Percentiles rank a stretch among this genome's conserved stretches.
Conservation (phyloP, 2,797 vertebrate genomes). For the Scolopax bukidnonensis region DNA sequence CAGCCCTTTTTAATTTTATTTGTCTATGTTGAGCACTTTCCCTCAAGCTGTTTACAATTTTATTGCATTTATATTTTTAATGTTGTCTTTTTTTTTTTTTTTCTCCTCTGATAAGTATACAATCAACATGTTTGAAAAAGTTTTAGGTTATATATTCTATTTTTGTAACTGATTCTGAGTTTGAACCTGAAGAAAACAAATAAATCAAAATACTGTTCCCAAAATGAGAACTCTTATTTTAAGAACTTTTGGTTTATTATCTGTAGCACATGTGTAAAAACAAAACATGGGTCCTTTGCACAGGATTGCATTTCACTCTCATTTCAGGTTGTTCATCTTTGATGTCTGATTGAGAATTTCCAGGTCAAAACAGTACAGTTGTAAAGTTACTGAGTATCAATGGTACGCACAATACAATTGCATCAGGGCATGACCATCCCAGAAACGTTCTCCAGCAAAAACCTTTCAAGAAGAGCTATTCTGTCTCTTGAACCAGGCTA, state of each 20-base stretch:
- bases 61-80: neutral
- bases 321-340: neutral
- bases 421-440: neutral
- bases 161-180: neutral
- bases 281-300: neutral
- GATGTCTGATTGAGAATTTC: neutral
- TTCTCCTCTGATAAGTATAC: neutral
- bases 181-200: neutral
- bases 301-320: neutral
- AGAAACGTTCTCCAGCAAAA: neutral
- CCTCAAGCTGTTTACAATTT: neutral
- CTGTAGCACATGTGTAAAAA: neutral
- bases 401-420: too few relatives aligned
- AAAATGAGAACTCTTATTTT: neutral
- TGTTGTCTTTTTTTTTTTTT: neutral
- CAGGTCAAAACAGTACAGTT: neutral
- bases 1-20: neutral
- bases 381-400: neutral
- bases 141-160: neutral
- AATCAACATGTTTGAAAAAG: neutral
- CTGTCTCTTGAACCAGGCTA: neutral
- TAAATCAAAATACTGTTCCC: neutral
- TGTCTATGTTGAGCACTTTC: neutral
- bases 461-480: neutral
- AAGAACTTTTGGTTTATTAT: neutral